A percentile compares a stretch with the other conserved stretches of the same genome.
These are phyloP conservation scores for Zaprionus ornatus DNA, from an alignment of 1,140 invertebrate genomes.

Conservation along the genomic window DNA sequence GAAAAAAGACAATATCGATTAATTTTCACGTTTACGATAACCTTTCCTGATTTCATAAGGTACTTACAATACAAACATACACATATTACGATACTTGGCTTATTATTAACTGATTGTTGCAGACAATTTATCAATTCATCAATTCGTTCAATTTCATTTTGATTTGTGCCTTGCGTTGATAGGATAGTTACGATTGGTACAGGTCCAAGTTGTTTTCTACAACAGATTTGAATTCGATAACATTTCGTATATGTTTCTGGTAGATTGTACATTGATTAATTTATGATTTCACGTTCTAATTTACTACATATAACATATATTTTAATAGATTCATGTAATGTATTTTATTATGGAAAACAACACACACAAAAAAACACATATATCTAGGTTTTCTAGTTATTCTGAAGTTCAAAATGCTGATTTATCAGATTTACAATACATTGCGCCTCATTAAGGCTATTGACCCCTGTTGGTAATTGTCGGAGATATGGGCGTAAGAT, in stretches of 20 bases:
- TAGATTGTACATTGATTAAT: neutral
- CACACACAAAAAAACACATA: constrained; percentile 11
- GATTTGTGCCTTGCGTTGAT: constrained; percentile 14
- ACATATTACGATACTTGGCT: constrained; percentile 3
- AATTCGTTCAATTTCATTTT: constrained; percentile 16
- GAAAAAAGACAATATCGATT: neutral
- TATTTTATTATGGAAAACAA: neutral
- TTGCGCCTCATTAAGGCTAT: constrained; percentile 31
- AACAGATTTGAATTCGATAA: constrained; percentile 15
- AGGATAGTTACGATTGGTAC: constrained; percentile 31
- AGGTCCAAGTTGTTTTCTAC: constrained; percentile 8
- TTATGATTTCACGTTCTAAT: constrained; percentile 26
- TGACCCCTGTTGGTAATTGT: constrained; percentile 12
- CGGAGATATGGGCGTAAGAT: constrained; percentile 24
- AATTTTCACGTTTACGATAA: neutral
- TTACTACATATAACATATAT: constrained; percentile 31
- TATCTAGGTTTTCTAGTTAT: constrained; percentile 15
- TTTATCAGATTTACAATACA: constrained; percentile 32
- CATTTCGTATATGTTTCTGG: neutral
- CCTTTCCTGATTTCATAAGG: constrained; percentile 16
- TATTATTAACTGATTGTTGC: constrained; percentile 32
- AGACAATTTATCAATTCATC: constrained; percentile 12
- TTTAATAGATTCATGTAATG: constrained; percentile 8
- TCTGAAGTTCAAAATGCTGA: constrained; percentile 21
- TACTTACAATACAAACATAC: constrained; percentile 12